Base-by-base conservation (phyloP, 2,113 vertebrate species). In the Halcyon senegalensis region DNA sequence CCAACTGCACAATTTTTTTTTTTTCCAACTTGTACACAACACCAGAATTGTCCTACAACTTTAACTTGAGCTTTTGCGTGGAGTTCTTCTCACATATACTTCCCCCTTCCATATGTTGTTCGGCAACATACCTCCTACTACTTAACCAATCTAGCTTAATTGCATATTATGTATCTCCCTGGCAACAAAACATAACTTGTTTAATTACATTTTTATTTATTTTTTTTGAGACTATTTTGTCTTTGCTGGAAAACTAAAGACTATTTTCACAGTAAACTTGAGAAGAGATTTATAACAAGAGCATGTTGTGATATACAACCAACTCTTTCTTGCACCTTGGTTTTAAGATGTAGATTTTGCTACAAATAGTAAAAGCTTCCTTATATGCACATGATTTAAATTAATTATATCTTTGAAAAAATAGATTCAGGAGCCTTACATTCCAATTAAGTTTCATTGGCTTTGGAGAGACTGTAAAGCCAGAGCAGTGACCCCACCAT, bases 21-120 rank as follows among this genome's bases (percentile, higher is more conserved):
- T 19, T 41, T 48, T 7, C 28, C 44, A 17, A 64, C 10, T 23
- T 33, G 28, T 33, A 75, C 7, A 19, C 0, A 0, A n/a, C 43
- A 87, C 8, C 35, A 82, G 30, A 89, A 66, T 3, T 60, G 10
- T 39, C 31, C 50, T 33, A 35, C 12, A 77, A 63, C 20, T 94
- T 73, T 15, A 62, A 46, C 8, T 5, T 20, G n/a, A 72, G 28
- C 50, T 79, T 62, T 62, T 69, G 7, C 28, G 21, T 23, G 17
- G 4, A 17, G 11, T 3, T 25, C 13, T 78, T 46, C 56, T 44
- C 24, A 75, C 11, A 30, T 7, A 23, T 9, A 25, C 41, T 25
- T 75, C 12, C 23, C 10, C 9, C 4, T 67, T 48, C 13, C 33
- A 11, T 2, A 10, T 21, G 5, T 10, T 59, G 43, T 66, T 90